Base-by-base conservation (phyloP, 2,113 vertebrate species). In the Cochlearius cochlearius region DNA sequence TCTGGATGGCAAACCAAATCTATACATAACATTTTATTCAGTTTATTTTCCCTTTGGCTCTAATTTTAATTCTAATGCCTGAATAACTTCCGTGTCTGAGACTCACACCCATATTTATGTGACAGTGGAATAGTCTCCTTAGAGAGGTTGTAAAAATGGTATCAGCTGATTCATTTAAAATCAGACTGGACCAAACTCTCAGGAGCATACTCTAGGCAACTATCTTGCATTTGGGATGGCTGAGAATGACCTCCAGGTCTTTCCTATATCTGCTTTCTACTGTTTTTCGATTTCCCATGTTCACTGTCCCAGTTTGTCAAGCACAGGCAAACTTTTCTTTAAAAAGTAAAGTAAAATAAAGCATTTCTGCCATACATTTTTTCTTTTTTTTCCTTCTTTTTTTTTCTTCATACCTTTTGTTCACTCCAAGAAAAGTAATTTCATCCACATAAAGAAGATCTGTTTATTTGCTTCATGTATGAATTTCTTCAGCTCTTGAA, bases 11-110 rank as follows among this genome's bases (percentile, higher is more conserved):
- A 90, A 86, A 82, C 23, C 45, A 74, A 94, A 94, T 91, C 77
- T 84, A 89, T 27, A 47, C 15, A 87, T 75, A 82, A 86, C 36
- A 72, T 96, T 88, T 76, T 90, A 85, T 92, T 91, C 34, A 43
- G 15, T 63, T 94, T 93, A 81, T 96, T 96, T 90, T 89, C 43
- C 50, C 27, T 91, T 86, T 94, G 84, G 62, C 66, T 97, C 43
- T 60, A 53, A 78, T 92, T 92, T 97, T 94, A 85, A 94, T 86
- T 95, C 68, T 71, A 45, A 22, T 59, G 21, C 32, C 92, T 94
- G 49, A 87, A 77, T 66, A 94, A 84, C 18, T 64, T 69, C 26
- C 72, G 18, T 90, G 34, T 62, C 62, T 91, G 53, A 68, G 72
- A 79, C 26, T 15, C 63, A 77, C 11, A 77, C 62, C 18, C 0